Base-by-base conservation (phyloP, 2,888 invertebrate species). In the Copidosoma aretas region DNA sequence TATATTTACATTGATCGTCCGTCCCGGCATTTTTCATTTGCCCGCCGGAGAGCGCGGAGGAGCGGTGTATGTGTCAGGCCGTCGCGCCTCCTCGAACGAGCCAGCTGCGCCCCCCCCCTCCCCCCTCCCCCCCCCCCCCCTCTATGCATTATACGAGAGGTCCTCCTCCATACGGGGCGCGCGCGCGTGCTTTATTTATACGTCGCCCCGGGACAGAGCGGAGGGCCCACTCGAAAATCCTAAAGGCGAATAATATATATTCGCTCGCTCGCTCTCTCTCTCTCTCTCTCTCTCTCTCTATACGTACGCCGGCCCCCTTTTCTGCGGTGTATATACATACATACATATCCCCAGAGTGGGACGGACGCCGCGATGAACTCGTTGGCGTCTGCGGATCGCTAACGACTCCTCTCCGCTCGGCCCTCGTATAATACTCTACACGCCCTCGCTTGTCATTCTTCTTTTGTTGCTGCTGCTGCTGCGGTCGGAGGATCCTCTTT, bases 1-100 rank as follows among this genome's bases (percentile, higher is more conserved):
- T 83, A 83, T 83, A 83, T 83, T 83, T 83, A 83, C 83, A 82
- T 83, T 83, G 82, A 83, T 83, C 81, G 82, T 77, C 78, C 77
- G 79, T 80, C 80, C 80, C 81, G 68, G 69, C 69, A 73, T 73
- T 73, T 77, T 77, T 78, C 78, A 78, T 76, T 77, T 76, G 76
- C 74, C 73, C 71, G 68, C 39, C 71, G 17, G 70, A 67, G n/a
- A n/a, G n/a, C n/a, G n/a, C n/a, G n/a, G n/a, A n/a, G n/a, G n/a
- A n/a, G n/a, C n/a, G 61, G 68, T 67, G 69, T 67, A 64, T 66
- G 71, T 67, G 73, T 75, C 76, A 76, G 24, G n/a, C 43, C 46
- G 78, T 74, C 77, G 76, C 75, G 74, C 73, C 76, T 74, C 73
- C 75, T 71, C 69, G 73, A 62, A 72, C 73, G 68, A 73, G 67